These are phyloP conservation scores for Odobenus rosmarus DNA, from an alignment of 2,113 vertebrate species.

Conservation along the genomic window DNA sequence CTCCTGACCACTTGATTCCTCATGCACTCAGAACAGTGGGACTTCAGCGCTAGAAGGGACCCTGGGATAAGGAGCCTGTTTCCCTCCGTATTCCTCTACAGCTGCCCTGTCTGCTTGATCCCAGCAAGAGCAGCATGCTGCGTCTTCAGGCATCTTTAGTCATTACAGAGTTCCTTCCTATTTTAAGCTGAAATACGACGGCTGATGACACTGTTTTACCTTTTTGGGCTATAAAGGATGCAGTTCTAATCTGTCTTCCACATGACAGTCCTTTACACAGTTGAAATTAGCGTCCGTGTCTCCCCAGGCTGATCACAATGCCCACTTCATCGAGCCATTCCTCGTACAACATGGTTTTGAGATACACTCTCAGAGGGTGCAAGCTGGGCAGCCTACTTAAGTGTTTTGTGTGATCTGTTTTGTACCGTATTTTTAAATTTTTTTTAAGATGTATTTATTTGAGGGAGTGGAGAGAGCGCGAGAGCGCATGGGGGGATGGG, in stretches of 20 bases:
- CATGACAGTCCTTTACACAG: neutral
- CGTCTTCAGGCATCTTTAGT: neutral
- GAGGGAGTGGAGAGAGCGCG: neutral
- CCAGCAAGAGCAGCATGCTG: neutral
- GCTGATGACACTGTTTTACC: neutral
- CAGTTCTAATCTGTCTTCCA: neutral
- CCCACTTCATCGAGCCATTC: neutral
- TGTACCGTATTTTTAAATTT: neutral
- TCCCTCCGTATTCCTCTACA: neutral
- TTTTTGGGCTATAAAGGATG: neutral
- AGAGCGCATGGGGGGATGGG: neutral
- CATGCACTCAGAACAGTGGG: neutral
- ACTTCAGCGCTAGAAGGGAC: neutral
- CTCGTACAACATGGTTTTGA: neutral
- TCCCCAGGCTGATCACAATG: neutral
- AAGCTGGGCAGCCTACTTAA: neutral
- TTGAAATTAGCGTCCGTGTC: neutral
- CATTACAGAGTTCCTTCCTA: neutral
- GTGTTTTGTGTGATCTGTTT: neutral
- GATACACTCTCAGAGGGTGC: neutral
- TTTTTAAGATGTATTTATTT: neutral
- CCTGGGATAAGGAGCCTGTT: neutral
- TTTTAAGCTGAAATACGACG: neutral
- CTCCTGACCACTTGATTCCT: neutral
- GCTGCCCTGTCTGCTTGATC: neutral